These are phyloP conservation scores for Rhizoglyphus robini DNA, from an alignment of 1,140 invertebrate species.

Conservation along the genomic window DNA sequence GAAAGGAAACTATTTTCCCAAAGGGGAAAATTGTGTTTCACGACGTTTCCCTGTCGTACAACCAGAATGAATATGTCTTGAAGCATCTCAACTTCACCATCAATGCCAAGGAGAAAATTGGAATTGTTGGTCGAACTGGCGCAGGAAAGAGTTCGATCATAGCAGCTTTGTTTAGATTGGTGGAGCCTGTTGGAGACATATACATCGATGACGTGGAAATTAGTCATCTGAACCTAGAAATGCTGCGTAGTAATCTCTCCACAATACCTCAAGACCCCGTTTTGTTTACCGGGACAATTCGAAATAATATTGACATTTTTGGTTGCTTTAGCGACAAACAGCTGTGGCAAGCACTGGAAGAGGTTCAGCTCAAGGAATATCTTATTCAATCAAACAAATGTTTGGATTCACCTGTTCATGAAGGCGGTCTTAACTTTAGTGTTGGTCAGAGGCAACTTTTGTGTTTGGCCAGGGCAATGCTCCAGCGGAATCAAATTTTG, in stretches of 20 bases:
- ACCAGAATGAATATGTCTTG: constrained; percentile 50
- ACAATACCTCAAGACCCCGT: constrained; percentile 38
- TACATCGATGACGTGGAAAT: constrained; percentile 53
- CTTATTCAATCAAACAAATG: too few relatives aligned
- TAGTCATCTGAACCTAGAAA: constrained; percentile 63
- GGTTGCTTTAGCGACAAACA: constrained; percentile 30
- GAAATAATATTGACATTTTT: constrained; percentile 41
- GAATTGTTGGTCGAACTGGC: too few relatives aligned
- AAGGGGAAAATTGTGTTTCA: constrained; percentile 53
- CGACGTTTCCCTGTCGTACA: constrained; percentile 50
- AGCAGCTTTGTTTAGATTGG: constrained; percentile 34
- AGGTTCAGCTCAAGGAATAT: constrained; percentile 25
- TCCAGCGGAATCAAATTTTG: too few relatives aligned
- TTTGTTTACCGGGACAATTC: constrained; percentile 60
- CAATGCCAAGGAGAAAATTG: constrained; percentile 21
- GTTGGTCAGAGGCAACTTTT: too few relatives aligned
- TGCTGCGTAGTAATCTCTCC: constrained; percentile 55
- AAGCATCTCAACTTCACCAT: constrained; percentile 43
- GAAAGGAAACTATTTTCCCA: background rate
- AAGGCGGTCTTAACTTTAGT: constrained; percentile 28
- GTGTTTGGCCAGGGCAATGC: too few relatives aligned
- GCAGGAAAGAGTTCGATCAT: constrained; percentile 35
- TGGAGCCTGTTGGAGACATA: too few relatives aligned
- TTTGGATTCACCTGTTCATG: too few relatives aligned
- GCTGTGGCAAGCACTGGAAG: constrained; percentile 30